phyloP scores from a whole-genome alignment of 2,113 vertebrate species.

The Coracopsis vasa region DNA sequence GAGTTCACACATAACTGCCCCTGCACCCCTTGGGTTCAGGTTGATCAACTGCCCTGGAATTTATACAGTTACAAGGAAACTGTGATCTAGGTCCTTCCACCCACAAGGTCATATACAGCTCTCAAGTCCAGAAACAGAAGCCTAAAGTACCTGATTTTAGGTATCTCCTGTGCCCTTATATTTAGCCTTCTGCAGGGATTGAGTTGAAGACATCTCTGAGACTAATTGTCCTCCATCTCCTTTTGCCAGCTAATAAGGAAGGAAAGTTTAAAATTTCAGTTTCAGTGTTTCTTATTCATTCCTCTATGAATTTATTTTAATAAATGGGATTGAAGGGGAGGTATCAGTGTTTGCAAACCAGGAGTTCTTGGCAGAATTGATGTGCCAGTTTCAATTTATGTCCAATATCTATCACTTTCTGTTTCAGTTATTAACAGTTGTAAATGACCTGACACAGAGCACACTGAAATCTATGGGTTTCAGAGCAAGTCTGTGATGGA shows the following conservation, averaged over 20 bases:
- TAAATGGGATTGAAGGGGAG: neutral
- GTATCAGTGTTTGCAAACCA: neutral
- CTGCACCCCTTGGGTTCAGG: neutral
- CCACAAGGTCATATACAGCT: neutral
- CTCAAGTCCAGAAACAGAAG: neutral
- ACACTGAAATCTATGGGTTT: neutral
- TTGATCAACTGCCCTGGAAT: neutral
- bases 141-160: neutral
- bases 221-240: neutral
- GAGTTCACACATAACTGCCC: neutral
- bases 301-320: neutral
- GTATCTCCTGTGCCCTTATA: neutral
- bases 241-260: neutral
- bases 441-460: neutral
- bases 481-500: neutral
- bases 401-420: neutral
- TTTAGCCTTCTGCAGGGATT: neutral
- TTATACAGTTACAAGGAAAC: neutral
- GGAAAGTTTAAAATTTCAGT: neutral
- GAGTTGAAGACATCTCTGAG: neutral
- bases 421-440: neutral
- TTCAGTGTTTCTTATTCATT: neutral
- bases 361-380: neutral
- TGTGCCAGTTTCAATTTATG: neutral
- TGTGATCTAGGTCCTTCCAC: neutral